Conservation (phyloP, 2,113 vertebrate genomes). For the Sphaerodactylus townsendi region DNA sequence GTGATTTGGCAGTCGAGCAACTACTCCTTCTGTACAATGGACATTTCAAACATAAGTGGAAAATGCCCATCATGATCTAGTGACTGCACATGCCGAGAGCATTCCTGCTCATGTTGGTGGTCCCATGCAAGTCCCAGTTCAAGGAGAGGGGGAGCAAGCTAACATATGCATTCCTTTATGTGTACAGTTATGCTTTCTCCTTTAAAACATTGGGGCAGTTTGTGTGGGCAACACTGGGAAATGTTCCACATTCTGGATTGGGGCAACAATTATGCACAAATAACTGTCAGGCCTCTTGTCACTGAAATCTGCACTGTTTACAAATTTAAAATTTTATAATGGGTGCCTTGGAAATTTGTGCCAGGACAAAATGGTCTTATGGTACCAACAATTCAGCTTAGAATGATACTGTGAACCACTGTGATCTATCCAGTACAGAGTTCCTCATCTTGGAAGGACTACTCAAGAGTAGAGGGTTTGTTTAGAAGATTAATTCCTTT, state of each 20-base stretch:
- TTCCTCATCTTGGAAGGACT: too few species aligned
- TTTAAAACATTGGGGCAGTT: not conserved
- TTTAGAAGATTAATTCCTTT: too few species aligned
- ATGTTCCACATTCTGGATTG: not conserved
- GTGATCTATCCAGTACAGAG: too few species aligned
- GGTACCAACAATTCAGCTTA: too few species aligned
- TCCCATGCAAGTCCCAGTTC: not conserved
- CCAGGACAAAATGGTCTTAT: too few species aligned
- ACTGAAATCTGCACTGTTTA: not conserved
- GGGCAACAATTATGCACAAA: not conserved
- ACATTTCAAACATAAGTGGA: not conserved
- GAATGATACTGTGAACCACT: too few species aligned
- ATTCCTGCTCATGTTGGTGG: not conserved
- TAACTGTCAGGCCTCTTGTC: not conserved
- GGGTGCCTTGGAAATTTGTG: not conserved
- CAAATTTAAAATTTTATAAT: not conserved
- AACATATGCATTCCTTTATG: not conserved
- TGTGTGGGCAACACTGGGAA: not conserved
- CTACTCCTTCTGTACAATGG: conserved; percentile 15
- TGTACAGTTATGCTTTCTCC: not conserved
- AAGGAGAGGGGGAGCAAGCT: not conserved
- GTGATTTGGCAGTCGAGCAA: not conserved
- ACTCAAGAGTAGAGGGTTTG: too few species aligned
- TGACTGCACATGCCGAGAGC: too few species aligned
- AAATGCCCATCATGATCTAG: not conserved